Evolutionary conservation across 2,888 invertebrate genomes (phyloP).

Genomic region (Trichacis sp.): DNA sequence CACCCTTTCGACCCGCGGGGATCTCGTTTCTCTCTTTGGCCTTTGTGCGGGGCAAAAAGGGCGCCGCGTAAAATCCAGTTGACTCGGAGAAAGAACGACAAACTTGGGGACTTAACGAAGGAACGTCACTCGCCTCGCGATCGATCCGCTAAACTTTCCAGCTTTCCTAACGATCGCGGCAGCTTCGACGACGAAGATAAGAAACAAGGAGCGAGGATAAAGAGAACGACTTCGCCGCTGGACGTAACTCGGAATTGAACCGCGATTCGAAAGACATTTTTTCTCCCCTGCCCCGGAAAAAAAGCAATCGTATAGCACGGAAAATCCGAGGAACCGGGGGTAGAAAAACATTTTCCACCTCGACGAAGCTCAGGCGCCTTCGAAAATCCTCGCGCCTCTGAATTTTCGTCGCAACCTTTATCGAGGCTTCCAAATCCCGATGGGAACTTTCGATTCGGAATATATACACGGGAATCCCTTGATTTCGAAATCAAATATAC

Average conservation of each 20-base stretch:
- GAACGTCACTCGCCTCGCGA: conserved; percentile 40
- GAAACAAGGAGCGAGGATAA: conserved; percentile 11
- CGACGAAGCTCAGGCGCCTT: not conserved
- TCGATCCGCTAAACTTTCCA: conserved; percentile 57
- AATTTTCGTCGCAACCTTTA: not conserved
- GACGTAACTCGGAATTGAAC: no score
- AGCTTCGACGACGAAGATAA: conserved; percentile 41
- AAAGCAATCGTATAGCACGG: no score
- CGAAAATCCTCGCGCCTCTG: not conserved
- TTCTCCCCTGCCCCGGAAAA: no score
- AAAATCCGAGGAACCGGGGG: not conserved
- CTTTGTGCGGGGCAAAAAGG: conserved; percentile 32
- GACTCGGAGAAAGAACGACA: conserved; percentile 42
- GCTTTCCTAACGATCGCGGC: conserved; percentile 54
- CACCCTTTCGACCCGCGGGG: conserved; percentile 22
- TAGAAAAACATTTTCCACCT: not conserved
- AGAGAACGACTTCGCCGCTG: no score
- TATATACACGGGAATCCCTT: conserved; percentile 1
- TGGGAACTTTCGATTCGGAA: not conserved
- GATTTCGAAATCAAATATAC: conserved; percentile 6
- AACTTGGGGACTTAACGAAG: conserved; percentile 44
- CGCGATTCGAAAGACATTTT: no score
- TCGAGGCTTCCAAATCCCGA: not conserved
- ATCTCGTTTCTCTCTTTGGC: conserved; percentile 19
- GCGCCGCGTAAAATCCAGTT: conserved; percentile 32